Evolutionary conservation across 2,888 invertebrate species (phyloP).

Genomic region (Muscina levida): DNA sequence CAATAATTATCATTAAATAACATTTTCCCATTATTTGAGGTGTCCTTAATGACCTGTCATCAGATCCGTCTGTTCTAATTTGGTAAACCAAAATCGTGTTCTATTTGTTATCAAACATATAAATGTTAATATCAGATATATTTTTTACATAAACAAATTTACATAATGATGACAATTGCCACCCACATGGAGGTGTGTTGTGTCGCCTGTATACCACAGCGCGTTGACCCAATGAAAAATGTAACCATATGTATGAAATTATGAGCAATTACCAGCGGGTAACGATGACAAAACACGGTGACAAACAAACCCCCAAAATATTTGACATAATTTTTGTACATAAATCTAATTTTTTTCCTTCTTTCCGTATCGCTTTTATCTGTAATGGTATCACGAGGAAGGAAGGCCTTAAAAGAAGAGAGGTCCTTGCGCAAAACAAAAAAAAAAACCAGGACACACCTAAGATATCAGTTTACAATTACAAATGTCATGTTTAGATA

Average conservation of each 20-base stretch:
- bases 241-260: conserved; percentile 57
- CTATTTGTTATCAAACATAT: conserved; percentile 14
- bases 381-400: conserved; percentile 62
- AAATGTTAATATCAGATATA: conserved; percentile 10
- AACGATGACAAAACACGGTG: conserved; percentile 7
- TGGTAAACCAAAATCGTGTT: conserved; percentile 27
- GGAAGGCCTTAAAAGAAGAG: conserved; percentile 48
- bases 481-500: conserved; percentile 65
- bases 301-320: conserved; percentile 23
- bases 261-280: conserved; percentile 54
- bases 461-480: conserved; percentile 66
- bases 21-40: background rate
- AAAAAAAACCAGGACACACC: conserved; percentile 43
- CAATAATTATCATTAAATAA: conserved; percentile 12
- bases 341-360: conserved; percentile 58
- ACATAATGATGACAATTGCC: background rate
- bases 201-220: too few species aligned
- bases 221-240: conserved; percentile 26
- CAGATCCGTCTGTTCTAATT: background rate
- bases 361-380: conserved; percentile 40
- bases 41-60: conserved; percentile 35
- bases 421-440: background rate
- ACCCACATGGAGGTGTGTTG: conserved; percentile 28
- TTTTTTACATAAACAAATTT: conserved; percentile 33
- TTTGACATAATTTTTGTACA: conserved; percentile 57